Evolutionary conservation across 2,113 vertebrate genomes (phyloP).

Genomic region (Oceanites oceanicus): DNA sequence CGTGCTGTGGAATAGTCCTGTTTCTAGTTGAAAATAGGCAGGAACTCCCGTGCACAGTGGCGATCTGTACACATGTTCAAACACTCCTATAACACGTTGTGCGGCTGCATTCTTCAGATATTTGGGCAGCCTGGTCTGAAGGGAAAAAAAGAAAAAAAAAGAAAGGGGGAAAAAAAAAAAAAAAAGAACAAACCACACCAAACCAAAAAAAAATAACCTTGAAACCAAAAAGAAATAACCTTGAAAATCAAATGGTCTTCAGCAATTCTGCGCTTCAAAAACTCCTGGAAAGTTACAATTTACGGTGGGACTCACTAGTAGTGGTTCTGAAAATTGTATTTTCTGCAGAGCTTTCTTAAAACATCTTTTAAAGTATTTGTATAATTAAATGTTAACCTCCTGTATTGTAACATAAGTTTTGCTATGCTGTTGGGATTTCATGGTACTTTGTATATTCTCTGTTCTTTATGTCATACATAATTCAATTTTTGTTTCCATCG

Average conservation of each 20-base stretch:
- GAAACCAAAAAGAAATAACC: background rate
- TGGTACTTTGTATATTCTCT: background rate
- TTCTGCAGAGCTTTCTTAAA: background rate
- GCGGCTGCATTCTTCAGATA: background rate
- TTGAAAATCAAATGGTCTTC: background rate
- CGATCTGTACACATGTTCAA: background rate
- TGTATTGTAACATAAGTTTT: background rate
- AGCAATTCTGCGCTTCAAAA: background rate
- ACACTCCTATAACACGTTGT: background rate
- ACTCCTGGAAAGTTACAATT: background rate
- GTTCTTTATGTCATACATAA: background rate
- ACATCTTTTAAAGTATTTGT: background rate
- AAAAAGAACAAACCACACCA: background rate
- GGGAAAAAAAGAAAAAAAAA: background rate
- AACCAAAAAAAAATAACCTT: background rate
- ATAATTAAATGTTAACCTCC: background rate
- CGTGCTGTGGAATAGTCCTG: background rate
- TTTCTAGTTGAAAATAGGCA: background rate
- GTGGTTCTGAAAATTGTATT: background rate
- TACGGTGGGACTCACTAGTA: background rate
- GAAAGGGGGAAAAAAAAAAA: background rate
- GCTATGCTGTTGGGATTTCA: background rate
- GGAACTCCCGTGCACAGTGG: background rate
- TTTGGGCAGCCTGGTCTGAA: background rate
- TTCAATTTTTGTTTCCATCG: background rate